Evolutionary conservation across 2,113 vertebrate genomes (phyloP), one percentile per base, ranked within the genome.

Genomic region (Halichoerus grypus): DNA sequence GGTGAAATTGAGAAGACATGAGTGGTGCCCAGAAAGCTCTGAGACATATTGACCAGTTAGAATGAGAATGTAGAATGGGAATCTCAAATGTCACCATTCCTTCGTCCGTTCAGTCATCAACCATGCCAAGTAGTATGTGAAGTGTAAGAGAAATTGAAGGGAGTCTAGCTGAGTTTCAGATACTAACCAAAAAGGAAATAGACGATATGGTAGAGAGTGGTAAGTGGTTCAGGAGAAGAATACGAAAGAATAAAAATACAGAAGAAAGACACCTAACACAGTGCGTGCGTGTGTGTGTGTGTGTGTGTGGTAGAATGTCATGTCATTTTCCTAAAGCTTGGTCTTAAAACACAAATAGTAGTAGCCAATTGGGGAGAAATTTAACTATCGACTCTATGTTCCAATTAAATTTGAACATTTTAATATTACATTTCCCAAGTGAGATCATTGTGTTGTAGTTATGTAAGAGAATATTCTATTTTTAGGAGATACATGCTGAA

Each of bases 351-450:
- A n/a, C n/a, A 94, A 96, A 92, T 77, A 77, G 13, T 76, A 55
- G 61, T 39, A 94, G 46, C 46, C 15, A 51, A 53, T 21, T 88
- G 28, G 28, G 49, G 67, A 83, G 57, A 95, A 91, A 53, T 85
- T 36, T 79, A 82, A 85, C 36, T 92, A 77, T n/a, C 12, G 14
- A 67, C 39, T 91, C 1, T 12, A 36, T 61, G 28, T 81, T 91
- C 65, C 36, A 83, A 91, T 96, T 71, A 88, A 82, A 77, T 51
- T 90, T 74, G 81, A 91, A 88, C 77, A 92, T 77, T 87, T 94
- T 71, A 51, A n/a, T 93, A 77, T 53, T 76, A 82, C 81, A 46
- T 91, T 57, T 84, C 72, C 31, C 24, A n/a, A 65, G n/a, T 63
- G 28, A 88, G 72, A 57, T 82, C 36, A 31, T 46, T 61, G 10